Evolutionary conservation across 2,113 vertebrate genomes (phyloP).

Genomic region (Hypocryptadius cinnamomeus): DNA sequence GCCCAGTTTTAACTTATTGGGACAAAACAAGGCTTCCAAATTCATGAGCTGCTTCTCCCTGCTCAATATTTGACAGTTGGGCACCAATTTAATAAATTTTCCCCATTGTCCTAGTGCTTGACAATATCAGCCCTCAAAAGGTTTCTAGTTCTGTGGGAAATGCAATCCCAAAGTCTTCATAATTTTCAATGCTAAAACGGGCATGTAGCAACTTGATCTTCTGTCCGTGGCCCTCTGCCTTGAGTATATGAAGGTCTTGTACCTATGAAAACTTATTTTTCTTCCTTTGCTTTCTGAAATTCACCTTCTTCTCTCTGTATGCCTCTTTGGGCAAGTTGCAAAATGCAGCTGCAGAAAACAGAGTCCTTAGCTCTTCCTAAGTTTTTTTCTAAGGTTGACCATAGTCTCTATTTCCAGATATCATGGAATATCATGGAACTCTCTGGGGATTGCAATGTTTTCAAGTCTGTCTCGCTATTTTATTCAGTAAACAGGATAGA

Average conservation of each 20-base stretch:
- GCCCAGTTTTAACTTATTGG: neutral
- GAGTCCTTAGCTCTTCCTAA: neutral
- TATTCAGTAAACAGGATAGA: neutral
- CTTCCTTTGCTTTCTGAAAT: neutral
- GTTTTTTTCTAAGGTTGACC: neutral
- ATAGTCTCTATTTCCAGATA: neutral
- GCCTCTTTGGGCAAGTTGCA: neutral
- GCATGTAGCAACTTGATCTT: neutral
- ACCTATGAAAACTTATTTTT: neutral
- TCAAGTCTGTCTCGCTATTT: neutral
- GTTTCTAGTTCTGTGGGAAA: neutral
- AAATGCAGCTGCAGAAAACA: neutral
- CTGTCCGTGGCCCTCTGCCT: neutral
- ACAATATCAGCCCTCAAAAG: neutral
- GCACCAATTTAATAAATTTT: neutral
- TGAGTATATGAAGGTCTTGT: neutral
- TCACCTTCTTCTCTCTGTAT: neutral
- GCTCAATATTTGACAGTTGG: neutral
- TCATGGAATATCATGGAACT: too few species aligned
- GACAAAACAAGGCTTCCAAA: neutral
- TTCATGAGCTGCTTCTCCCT: neutral
- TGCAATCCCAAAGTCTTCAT: neutral
- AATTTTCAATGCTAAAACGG: neutral
- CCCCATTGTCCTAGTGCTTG: neutral
- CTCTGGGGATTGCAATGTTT: neutral